Base-by-base conservation (phyloP, 2,888 invertebrate genomes). In the Meghimatium bilineatum region DNA sequence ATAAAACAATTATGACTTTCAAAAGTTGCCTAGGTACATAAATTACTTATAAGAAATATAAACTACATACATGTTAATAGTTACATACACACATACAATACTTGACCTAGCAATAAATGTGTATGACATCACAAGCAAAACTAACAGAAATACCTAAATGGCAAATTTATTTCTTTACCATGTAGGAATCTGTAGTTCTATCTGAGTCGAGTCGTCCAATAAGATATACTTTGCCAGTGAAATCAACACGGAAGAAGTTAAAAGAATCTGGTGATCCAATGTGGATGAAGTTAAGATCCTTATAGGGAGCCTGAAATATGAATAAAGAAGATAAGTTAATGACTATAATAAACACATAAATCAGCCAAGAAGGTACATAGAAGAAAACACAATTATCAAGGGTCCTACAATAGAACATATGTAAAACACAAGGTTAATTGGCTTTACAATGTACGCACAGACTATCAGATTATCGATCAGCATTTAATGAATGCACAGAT, bases 181-280 rank as follows among this genome's bases (percentile, higher is more conserved):
- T 72, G 66, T 72, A 84, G 20, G 44, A 44, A 29, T 79, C 78
- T 44, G 84, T 81, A 52, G 80, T 72, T 32, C 72, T 72, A n/a
- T 49, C n/a, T n/a, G 52, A 38, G 12, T 36, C 36, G 49, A 85
- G 80, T 1, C 76, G 23, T 38, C 66, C 75, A 14, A 52, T 80
- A 17, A 83, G 80, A 38, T 77, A 69, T 23, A 83, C 34, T n/a
- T 75, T 69, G 32, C 85, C 85, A 67, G 17, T 29, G 23, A 23
- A 52, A 36, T 80, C 74, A 26, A 72, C 75, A 34, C 63, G 69
- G 63, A 66, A 76, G 49, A 74, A 85, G 63, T 20, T n/a, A 3
- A 36, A 26, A 14, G 79, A 26, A 29, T 56, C 32, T 36, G 71
- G 1, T n/a, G 34, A 26, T 60, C 75, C 67, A 36, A 84, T n/a